phyloP scores from a whole-genome alignment of 2,888 invertebrate genomes.

The Heliconius sara region DNA sequence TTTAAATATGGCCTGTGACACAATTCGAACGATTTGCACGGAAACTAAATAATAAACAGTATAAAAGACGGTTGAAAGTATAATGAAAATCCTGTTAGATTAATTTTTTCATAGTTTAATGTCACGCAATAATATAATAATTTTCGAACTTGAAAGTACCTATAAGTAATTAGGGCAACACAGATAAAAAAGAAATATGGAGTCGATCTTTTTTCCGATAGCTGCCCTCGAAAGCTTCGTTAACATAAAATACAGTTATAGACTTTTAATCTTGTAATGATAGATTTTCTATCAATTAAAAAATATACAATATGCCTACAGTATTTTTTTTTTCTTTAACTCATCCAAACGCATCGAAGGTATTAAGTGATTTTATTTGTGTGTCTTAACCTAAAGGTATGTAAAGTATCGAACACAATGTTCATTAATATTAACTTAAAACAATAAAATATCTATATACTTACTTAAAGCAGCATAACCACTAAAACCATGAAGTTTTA shows the following conservation, averaged over 20 bases:
- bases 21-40: slow-evolving; percentile 29
- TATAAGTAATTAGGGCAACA: slow-evolving; percentile 39
- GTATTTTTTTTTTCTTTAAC: no score
- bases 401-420: no score
- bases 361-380: no score
- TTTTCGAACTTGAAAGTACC: slow-evolving; percentile 37
- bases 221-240: slow-evolving; percentile 11
- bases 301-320: no score
- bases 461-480: not conserved
- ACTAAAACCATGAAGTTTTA: not conserved
- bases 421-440: not conserved
- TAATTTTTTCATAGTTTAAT: slow-evolving; percentile 41
- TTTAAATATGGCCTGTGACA: slow-evolving; percentile 2
- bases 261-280: slow-evolving; percentile 12
- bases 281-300: not conserved
- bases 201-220: slow-evolving; percentile 30
- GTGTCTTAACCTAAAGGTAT: no score
- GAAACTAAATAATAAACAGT: slow-evolving; percentile 25
- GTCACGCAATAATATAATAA: slow-evolving; percentile 42
- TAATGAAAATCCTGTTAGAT: slow-evolving; percentile 27
- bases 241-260: slow-evolving; percentile 19
- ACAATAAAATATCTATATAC: not conserved
- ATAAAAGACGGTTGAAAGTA: slow-evolving; percentile 11
- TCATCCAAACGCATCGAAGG: no score
- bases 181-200: slow-evolving; percentile 40